These are phyloP conservation scores for Enhydra lutris DNA, from an alignment of 2,113 vertebrate genomes.

Conservation along the genomic window DNA sequence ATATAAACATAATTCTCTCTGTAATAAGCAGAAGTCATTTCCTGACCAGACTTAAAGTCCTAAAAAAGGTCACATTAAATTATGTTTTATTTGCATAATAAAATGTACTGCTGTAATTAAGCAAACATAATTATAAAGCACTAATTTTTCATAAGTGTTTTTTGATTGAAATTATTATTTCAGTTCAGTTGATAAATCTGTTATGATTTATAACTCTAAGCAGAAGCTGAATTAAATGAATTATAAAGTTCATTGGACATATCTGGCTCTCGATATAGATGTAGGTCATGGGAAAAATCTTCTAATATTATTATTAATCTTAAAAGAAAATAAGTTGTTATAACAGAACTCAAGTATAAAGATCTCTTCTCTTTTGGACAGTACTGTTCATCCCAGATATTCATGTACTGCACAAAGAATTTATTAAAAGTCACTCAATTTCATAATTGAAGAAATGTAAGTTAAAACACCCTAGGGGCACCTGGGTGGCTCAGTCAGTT, in stretches of 20 bases:
- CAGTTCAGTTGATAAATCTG: not conserved
- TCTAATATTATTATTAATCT: not conserved
- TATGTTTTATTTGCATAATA: not conserved
- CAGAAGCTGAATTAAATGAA: not conserved
- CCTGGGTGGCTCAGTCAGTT: not conserved
- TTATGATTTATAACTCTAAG: not conserved
- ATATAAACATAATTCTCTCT: not conserved
- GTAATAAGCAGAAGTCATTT: not conserved
- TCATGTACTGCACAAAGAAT: not conserved
- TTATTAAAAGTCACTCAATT: not conserved
- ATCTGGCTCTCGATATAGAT: not conserved
- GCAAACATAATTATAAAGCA: constrained; percentile 13
- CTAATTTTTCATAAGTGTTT: constrained; percentile 12
- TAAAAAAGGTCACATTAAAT: not conserved
- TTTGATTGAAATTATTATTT: constrained; percentile 30
- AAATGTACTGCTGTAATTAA: not conserved
- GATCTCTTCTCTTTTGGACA: not conserved
- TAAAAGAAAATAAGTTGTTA: not conserved
- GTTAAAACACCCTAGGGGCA: not conserved
- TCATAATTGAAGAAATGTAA: not conserved
- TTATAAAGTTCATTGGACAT: not conserved
- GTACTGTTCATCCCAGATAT: not conserved
- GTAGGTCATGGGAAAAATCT: not conserved
- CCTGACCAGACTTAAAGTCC: not conserved
- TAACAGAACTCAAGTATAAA: not conserved